These are phyloP conservation scores for Coregonus clupeaformis DNA, from an alignment of 2,113 vertebrate genomes.

Conservation along the genomic window DNA sequence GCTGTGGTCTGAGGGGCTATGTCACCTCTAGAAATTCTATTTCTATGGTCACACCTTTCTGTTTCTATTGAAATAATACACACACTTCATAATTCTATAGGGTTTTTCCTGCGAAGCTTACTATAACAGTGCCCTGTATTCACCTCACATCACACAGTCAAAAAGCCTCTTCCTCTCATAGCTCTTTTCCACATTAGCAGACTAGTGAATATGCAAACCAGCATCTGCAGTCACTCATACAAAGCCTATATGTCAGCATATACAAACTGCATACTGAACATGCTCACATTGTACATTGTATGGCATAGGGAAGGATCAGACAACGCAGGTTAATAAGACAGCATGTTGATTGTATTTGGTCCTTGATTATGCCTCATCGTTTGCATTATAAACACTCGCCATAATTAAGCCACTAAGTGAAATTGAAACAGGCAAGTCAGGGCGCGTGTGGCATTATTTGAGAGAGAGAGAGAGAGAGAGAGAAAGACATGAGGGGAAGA, in stretches of 20 bases:
- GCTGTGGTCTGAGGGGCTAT: no score
- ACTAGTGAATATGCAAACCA: conserved; percentile 55
- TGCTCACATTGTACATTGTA: conserved; percentile 41
- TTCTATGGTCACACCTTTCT: no score
- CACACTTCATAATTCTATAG: no score
- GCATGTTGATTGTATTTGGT: conserved; percentile 68
- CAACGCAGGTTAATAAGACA: conserved; percentile 68
- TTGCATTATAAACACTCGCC: conserved; percentile 61
- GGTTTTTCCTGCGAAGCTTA: no score
- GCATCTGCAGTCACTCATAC: conserved; percentile 43
- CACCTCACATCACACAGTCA: neutral
- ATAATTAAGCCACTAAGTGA: conserved; percentile 73
- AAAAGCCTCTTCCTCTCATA: conserved; percentile 17
- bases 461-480: conserved; percentile 33
- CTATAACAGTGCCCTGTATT: no score
- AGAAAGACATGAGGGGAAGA: conserved; percentile 47
- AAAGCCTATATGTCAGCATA: conserved; percentile 46
- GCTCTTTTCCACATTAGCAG: conserved; percentile 40
- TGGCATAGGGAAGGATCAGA: conserved; percentile 44
- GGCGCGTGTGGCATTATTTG: conserved; percentile 57
- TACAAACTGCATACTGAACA: conserved; percentile 40
- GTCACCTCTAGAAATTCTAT: no score
- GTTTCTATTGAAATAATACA: no score
- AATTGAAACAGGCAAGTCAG: conserved; percentile 65
- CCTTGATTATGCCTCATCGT: neutral